phyloP scores from a whole-genome alignment of 1,140 invertebrate species.

The Sycophila sp. region DNA sequence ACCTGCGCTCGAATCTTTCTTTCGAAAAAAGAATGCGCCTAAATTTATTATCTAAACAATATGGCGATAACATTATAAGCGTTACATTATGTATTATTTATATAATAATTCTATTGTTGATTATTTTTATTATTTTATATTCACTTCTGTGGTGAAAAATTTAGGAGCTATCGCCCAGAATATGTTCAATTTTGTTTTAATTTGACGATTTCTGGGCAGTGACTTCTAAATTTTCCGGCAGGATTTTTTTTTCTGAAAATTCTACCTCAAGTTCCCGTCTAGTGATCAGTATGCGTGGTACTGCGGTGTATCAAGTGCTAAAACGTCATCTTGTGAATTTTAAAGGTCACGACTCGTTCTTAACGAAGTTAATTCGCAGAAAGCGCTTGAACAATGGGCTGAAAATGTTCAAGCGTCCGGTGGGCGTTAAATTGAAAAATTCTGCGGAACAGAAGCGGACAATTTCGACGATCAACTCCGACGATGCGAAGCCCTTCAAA shows the following conservation, averaged over 20 bases:
- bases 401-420: constrained; percentile 46
- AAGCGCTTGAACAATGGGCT: constrained; percentile 38
- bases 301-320: neutral
- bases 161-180: too few relatives aligned
- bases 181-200: too few relatives aligned
- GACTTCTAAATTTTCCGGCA: too few relatives aligned
- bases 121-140: too few relatives aligned
- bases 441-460: constrained; percentile 1
- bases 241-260: too few relatives aligned
- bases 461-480: constrained; percentile 24
- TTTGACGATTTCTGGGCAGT: too few relatives aligned
- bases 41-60: neutral
- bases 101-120: too few relatives aligned
- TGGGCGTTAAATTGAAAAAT: constrained; percentile 32
- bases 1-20: neutral
- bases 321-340: constrained; percentile 9
- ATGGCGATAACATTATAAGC: neutral
- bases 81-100: neutral
- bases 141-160: too few relatives aligned
- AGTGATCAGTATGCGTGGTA: neutral
- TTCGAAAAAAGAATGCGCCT: neutral
- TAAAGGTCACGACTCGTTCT: constrained; percentile 58
- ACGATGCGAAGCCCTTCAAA: constrained; percentile 21
- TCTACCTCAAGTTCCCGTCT: too few relatives aligned
- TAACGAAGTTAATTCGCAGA: constrained; percentile 49